Evolutionary conservation across 2,113 vertebrate species (phyloP).

Genomic region (Mesocricetus auratus): DNA sequence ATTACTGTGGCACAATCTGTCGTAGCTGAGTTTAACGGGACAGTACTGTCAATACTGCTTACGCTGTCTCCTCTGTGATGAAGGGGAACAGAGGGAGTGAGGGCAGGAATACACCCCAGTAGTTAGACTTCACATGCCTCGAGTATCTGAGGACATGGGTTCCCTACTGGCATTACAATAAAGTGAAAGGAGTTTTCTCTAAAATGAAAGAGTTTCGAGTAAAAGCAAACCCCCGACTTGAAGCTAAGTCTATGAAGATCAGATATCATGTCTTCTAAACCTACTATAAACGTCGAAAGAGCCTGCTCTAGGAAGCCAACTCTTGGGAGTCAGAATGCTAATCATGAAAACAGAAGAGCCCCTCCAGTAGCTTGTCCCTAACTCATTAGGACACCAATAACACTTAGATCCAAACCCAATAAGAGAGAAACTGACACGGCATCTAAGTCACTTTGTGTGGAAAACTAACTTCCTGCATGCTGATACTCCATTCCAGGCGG

Average conservation of each 20-base stretch:
- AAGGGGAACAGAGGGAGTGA: background rate
- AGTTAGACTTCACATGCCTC: background rate
- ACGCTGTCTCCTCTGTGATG: background rate
- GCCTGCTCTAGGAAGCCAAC: background rate
- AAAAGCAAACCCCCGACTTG: background rate
- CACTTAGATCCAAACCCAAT: background rate
- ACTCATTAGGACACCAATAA: background rate
- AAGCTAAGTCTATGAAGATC: slow-evolving; percentile 25
- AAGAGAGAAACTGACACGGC: background rate
- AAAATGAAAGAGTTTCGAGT: slow-evolving; percentile 17
- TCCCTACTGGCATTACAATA: background rate
- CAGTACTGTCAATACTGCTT: background rate
- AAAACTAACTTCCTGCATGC: background rate
- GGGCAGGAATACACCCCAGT: background rate
- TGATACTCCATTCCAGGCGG: background rate
- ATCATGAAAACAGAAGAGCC: slow-evolving; percentile 7
- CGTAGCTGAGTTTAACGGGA: background rate
- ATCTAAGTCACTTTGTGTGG: background rate
- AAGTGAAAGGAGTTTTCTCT: background rate
- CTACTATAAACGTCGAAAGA: background rate
- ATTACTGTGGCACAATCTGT: background rate
- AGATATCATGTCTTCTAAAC: background rate
- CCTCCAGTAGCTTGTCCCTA: background rate
- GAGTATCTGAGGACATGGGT: background rate
- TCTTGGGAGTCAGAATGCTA: background rate